These are phyloP conservation scores for Sminthurinus aureus DNA, from an alignment of 2,888 invertebrate species.

Conservation along the genomic window DNA sequence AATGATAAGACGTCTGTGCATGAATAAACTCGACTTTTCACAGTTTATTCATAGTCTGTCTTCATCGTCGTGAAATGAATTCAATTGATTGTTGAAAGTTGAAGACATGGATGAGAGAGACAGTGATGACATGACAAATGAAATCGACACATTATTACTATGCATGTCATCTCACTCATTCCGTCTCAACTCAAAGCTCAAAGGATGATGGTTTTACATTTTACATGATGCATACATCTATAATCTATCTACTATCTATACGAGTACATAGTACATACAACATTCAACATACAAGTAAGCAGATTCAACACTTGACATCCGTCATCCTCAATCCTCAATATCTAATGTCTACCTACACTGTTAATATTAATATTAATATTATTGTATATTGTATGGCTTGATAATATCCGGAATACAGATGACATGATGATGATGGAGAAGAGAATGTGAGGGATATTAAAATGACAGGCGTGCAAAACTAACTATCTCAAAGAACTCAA, in stretches of 20 bases:
- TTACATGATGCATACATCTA: no score
- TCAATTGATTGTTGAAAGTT: no score
- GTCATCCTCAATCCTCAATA: background rate
- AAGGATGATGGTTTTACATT: no score
- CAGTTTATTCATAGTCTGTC: no score
- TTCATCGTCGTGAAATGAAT: background rate
- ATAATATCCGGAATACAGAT: background rate
- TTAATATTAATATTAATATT: background rate
- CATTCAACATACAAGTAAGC: background rate
- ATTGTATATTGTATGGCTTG: background rate
- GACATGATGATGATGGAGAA: background rate
- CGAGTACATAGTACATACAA: no score
- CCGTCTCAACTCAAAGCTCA: slow-evolving; percentile 1
- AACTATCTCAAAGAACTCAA: no score
- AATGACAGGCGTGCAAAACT: background rate
- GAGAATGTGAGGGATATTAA: background rate
- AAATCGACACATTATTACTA: slow-evolving; percentile 37
- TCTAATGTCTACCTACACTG: background rate
- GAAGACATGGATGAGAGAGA: background rate
- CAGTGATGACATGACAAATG: slow-evolving; percentile 31
- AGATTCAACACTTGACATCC: slow-evolving; percentile 21
- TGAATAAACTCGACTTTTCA: no score
- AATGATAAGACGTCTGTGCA: no score
- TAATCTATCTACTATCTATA: no score
- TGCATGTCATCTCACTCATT: slow-evolving; percentile 30